phyloP scores from a whole-genome alignment of 2,113 vertebrate genomes.

The Acanthochromis polyacanthus region DNA sequence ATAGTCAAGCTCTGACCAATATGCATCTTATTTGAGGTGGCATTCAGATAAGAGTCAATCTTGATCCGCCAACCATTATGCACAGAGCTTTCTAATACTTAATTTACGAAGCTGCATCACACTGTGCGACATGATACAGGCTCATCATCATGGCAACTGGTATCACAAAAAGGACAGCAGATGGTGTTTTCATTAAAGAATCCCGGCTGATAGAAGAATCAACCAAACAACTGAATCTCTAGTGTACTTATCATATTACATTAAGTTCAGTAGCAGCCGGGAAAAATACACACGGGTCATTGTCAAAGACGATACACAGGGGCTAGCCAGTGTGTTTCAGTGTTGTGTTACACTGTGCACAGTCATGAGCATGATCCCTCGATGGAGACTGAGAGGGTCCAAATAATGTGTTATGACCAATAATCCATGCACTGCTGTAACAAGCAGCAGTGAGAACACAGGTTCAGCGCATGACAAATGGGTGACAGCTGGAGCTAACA shows the following conservation, averaged over 20 bases:
- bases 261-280: constrained; percentile 35
- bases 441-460: background rate
- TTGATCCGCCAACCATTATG: constrained; percentile 28
- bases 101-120: constrained; percentile 57
- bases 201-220: constrained; percentile 74
- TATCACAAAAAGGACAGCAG: constrained; percentile 66
- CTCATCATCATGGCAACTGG: constrained; percentile 72
- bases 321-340: constrained; percentile 14
- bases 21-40: constrained; percentile 46
- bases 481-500: constrained; percentile 30
- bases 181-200: constrained; percentile 85
- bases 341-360: constrained; percentile 16
- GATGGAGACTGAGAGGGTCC: constrained; percentile 12
- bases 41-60: constrained; percentile 55
- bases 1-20: constrained; percentile 14
- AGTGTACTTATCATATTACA: constrained; percentile 72
- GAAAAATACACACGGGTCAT: background rate
- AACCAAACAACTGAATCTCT: constrained; percentile 57
- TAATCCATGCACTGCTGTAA: constrained; percentile 14
- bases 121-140: constrained; percentile 60
- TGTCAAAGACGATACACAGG: constrained; percentile 8
- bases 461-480: constrained; percentile 7
- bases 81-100: constrained; percentile 52
- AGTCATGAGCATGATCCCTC: constrained; percentile 23
- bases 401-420: constrained; percentile 17